Conservation (phyloP, 2,888 invertebrate species). For the Malacosoma neustria region DNA sequence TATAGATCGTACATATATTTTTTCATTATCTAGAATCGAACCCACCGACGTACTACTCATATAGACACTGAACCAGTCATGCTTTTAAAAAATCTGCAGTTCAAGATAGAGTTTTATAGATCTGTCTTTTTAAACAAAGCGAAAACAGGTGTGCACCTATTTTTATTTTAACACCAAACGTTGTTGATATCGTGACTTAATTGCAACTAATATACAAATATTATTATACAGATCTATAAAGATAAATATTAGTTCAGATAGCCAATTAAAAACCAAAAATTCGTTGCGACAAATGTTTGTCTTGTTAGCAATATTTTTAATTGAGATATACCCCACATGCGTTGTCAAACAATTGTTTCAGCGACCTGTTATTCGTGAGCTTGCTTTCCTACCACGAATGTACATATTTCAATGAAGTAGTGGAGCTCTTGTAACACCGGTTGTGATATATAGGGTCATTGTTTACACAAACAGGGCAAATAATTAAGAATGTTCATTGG, state of each 20-base stretch:
- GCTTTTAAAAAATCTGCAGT: too few species aligned
- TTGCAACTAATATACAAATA: not conserved
- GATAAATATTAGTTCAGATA: conserved; percentile 53
- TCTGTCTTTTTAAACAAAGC: too few species aligned
- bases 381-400: conserved; percentile 5
- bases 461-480: conserved; percentile 64
- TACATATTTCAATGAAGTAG: conserved; percentile 9
- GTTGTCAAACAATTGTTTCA: conserved; percentile 55
- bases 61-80: too few species aligned
- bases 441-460: conserved; percentile 41
- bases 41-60: too few species aligned
- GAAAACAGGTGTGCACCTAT: too few species aligned
- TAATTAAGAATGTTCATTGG: conserved; percentile 73
- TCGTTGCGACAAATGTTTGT: conserved; percentile 63
- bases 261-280: conserved; percentile 60
- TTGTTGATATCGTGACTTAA: too few species aligned
- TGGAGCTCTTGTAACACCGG: conserved; percentile 32
- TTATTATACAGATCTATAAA: conserved; percentile 29
- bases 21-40: too few species aligned
- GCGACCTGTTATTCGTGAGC: conserved; percentile 28
- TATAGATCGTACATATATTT: too few species aligned
- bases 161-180: too few species aligned
- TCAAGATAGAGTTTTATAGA: too few species aligned
- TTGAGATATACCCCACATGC: conserved; percentile 57
- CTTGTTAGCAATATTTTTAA: conserved; percentile 70